phyloP scores from a whole-genome alignment of 1,140 invertebrate genomes.

The Coboldia fuscipes region DNA sequence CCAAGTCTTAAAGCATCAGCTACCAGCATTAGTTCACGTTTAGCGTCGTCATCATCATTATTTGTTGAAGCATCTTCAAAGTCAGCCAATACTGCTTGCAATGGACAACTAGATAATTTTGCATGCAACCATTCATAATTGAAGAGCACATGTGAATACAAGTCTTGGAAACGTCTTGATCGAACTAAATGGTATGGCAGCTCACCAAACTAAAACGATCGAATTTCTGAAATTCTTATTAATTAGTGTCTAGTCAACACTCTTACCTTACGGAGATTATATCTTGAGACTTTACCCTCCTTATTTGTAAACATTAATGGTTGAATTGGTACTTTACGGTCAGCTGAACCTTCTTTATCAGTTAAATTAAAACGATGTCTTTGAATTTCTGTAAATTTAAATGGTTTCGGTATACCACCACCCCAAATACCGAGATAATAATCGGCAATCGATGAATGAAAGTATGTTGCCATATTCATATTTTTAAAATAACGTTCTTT shows the following conservation, averaged over 20 bases:
- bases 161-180: constrained; percentile 73
- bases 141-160: constrained; percentile 86
- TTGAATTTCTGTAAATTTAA: constrained; percentile 94
- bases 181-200: constrained; percentile 85
- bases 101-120: constrained; percentile 82
- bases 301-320: constrained; percentile 79
- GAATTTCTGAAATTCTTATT: constrained; percentile 1
- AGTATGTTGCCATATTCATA: constrained; percentile 86
- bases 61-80: constrained; percentile 84
- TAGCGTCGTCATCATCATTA: constrained; percentile 65
- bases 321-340: constrained; percentile 88
- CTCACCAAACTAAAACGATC: constrained; percentile 60
- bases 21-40: constrained; percentile 78
- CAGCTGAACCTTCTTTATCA: constrained; percentile 81
- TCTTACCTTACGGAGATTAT: constrained; percentile 64
- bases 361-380: constrained; percentile 67
- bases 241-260: background rate
- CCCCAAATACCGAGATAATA: constrained; percentile 95
- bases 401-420: constrained; percentile 82
- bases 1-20: constrained; percentile 85
- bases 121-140: constrained; percentile 96
- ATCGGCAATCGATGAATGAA: constrained; percentile 93
- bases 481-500: constrained; percentile 93
- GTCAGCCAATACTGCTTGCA: constrained; percentile 84
- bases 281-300: constrained; percentile 67